Evolutionary conservation across 2,113 vertebrate genomes (phyloP).

Genomic region (Sigmodon hispidus): DNA sequence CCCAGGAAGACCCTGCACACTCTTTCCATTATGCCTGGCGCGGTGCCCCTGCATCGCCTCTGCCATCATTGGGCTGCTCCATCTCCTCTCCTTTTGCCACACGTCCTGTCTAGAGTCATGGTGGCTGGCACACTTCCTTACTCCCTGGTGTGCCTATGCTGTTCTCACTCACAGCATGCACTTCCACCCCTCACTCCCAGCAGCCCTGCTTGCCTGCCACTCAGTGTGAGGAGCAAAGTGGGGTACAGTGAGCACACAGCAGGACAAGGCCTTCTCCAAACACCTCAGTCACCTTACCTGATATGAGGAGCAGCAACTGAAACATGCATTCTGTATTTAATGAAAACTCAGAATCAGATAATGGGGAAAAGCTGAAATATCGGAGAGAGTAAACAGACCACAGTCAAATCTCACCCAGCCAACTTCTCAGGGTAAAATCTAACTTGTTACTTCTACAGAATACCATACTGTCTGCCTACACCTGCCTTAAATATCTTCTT

Average conservation of each 20-base stretch:
- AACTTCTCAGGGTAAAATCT: too few relatives aligned
- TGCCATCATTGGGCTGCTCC: not conserved
- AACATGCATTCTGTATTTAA: too few relatives aligned
- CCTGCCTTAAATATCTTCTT: too few relatives aligned
- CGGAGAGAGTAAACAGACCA: too few relatives aligned
- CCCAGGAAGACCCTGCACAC: not conserved
- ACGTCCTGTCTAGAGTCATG: rapidly evolving
- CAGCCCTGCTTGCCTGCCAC: not conserved
- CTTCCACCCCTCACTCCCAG: too few relatives aligned
- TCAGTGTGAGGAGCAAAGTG: not conserved
- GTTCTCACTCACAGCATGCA: not conserved
- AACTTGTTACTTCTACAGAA: too few relatives aligned
- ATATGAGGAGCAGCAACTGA: not conserved
- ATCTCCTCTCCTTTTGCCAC: not conserved
- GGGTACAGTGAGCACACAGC: rapidly evolving
- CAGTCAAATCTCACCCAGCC: too few relatives aligned
- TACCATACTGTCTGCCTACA: too few relatives aligned
- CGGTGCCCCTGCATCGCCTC: rapidly evolving
- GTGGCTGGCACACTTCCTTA: not conserved
- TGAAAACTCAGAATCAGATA: too few relatives aligned
- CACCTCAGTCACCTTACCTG: not conserved
- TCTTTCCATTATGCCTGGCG: not conserved
- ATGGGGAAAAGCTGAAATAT: too few relatives aligned
- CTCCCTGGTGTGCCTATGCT: too few relatives aligned
- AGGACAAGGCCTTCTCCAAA: not conserved